Conservation (phyloP, 2,888 invertebrate species). For the Cantharis nigra region DNA sequence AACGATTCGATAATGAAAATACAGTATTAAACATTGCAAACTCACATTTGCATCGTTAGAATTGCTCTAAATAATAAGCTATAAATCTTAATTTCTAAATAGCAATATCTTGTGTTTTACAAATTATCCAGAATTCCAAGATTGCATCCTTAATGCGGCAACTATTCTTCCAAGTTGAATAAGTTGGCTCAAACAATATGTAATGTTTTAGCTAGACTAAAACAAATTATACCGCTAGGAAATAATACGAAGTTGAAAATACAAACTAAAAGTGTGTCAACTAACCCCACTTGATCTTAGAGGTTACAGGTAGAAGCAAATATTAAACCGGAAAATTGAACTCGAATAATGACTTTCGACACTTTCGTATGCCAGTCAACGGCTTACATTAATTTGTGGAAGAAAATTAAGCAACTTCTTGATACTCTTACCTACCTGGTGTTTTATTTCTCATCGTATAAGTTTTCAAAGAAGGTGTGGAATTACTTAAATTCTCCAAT, state of each 20-base stretch:
- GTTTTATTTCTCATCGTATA: neutral
- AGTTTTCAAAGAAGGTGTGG: neutral
- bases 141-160: neutral
- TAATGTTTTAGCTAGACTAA: neutral
- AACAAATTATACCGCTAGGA: neutral
- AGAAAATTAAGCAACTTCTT: neutral
- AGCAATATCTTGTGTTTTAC: no score
- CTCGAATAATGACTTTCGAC: neutral
- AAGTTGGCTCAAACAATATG: neutral
- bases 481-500: neutral
- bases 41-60: no score
- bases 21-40: no score
- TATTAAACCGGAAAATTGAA: neutral
- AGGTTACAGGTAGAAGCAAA: neutral
- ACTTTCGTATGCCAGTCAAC: no score
- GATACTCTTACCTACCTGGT: neutral
- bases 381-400: neutral
- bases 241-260: neutral
- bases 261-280: neutral
- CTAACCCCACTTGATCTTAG: neutral
- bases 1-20: no score
- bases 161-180: neutral
- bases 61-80: no score
- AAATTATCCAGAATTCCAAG: no score
- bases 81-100: no score